Evolutionary conservation across 2,888 invertebrate genomes (phyloP).

Genomic region (Cenopis cana): DNA sequence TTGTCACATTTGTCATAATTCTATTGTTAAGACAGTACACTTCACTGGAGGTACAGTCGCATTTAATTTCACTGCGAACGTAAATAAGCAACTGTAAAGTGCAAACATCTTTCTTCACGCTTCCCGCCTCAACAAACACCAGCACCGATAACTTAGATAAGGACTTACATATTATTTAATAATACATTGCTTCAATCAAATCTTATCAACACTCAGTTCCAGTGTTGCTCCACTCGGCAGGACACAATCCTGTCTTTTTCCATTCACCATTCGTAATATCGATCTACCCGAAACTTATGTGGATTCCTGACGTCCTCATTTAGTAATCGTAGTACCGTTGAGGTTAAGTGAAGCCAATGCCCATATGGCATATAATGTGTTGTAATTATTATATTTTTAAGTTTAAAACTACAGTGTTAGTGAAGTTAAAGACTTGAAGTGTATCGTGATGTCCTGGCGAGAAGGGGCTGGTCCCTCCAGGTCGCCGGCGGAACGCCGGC

Average conservation of each 20-base stretch:
- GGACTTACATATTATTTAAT: conserved; percentile 53
- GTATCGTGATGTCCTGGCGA: conserved; percentile 57
- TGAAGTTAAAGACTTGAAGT: conserved; percentile 27
- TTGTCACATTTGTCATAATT: too few species aligned
- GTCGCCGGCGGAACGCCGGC: conserved; percentile 68
- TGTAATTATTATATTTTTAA: conserved; percentile 47
- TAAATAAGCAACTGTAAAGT: background rate
- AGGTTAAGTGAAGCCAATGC: conserved; percentile 56
- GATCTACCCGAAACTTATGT: conserved; percentile 29
- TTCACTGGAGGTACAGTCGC: too few species aligned
- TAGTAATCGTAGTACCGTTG: background rate
- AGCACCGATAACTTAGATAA: conserved; percentile 79
- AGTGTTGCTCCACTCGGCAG: conserved; percentile 52
- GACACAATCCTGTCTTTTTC: conserved; percentile 39
- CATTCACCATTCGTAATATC: background rate
- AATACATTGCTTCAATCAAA: conserved; percentile 67
- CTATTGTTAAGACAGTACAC: too few species aligned
- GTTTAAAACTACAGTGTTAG: conserved; percentile 25
- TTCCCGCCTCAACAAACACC: conserved; percentile 68
- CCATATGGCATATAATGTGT: conserved; percentile 67
- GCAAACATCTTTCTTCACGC: conserved; percentile 36
- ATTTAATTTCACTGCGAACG: background rate
- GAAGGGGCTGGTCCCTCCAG: conserved; percentile 62
- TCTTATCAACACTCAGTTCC: conserved; percentile 70
- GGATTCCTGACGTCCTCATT: conserved; percentile 9